Base-by-base conservation (phyloP, 2,888 invertebrate genomes). In the Spatulosminthurus flaviceps region DNA sequence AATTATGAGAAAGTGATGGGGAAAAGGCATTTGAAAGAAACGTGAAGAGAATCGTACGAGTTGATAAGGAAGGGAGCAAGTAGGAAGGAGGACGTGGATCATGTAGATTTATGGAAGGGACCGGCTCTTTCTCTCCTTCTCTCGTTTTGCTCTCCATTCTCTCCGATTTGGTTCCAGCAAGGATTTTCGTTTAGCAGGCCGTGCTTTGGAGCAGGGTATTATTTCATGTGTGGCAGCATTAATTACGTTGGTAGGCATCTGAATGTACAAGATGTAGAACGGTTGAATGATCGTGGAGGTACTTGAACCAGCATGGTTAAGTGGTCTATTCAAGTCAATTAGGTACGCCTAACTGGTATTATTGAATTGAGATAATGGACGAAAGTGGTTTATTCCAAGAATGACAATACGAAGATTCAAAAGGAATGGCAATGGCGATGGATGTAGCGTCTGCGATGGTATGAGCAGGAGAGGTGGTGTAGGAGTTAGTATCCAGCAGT, bases 311-410 rank as follows among this genome's bases (percentile, higher is more conserved):
- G 34, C 64, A 74, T 74, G 74, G 74, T 74, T 73, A 74, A 74
- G 64, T 74, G 74, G 74, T 74, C 74, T 64, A 34, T 74, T 29
- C 74, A 74, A 64, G 74, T 74, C 74, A 74, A 74, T 73, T 74
- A 74, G 61, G 60, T 24, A 73, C 61, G 29, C 34, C 64, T 74
- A 61, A 74, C 74, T 74, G 34, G 34, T 74, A 74, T 74, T 74
- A 77, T 77, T 77, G 77, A 69, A 77, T 69, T 60, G 69, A 51
- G 69, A 70, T 77, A 77, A 77, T 77, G 77, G 69, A 43, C 69
- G 26, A 43, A 70, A 77, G 77, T 77, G 76, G 76, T 67, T 76
- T 42, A 60, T 51, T 60, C 73, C 60, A 24, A 5, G 73, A 73
- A 73, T 73, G 73, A 73, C 73, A 73, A 73, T 73, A 41, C 51